A percentile compares a stretch with the other conserved stretches of the same genome.
Evolutionary conservation across 2,113 vertebrate species (phyloP).

Genomic region (cattle (Bos taurus)): DNA sequence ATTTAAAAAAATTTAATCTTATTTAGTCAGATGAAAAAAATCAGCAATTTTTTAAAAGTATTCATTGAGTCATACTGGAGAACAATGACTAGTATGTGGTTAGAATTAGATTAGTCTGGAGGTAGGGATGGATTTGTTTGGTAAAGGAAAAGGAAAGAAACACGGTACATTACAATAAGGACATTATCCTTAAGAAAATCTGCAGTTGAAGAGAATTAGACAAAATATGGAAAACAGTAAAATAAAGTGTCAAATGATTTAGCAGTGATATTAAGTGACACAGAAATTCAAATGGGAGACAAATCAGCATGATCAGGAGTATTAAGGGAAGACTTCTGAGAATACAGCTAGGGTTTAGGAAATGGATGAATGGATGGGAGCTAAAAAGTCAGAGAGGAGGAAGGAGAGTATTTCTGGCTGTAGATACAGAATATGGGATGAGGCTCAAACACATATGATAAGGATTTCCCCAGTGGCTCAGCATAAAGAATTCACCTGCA

Average conservation of each 20-base stretch:
- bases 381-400: not conserved
- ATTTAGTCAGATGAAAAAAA: not conserved
- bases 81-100: not conserved
- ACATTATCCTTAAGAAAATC: not conserved
- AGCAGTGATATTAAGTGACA: not conserved
- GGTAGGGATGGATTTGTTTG: not conserved
- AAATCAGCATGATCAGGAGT: not conserved
- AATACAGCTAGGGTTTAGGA: not conserved
- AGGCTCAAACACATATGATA: not conserved
- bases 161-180: not conserved
- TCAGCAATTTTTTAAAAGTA: not conserved
- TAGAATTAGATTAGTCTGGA: not conserved
- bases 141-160: not conserved
- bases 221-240: not conserved
- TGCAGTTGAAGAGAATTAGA: not conserved
- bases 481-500: not conserved
- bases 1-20: not conserved
- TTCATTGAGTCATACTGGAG: not conserved
- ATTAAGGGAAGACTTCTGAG: not conserved
- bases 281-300: conserved; percentile 3
- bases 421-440: not conserved
- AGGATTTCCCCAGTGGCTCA: not conserved
- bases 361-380: not conserved
- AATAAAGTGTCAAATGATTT: not conserved
- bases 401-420: not conserved